Percentiles rank a stretch among this genome's conserved stretches.
Evolutionary conservation across 2,113 vertebrate species (phyloP).

Genomic region (Coturnix japonica): DNA sequence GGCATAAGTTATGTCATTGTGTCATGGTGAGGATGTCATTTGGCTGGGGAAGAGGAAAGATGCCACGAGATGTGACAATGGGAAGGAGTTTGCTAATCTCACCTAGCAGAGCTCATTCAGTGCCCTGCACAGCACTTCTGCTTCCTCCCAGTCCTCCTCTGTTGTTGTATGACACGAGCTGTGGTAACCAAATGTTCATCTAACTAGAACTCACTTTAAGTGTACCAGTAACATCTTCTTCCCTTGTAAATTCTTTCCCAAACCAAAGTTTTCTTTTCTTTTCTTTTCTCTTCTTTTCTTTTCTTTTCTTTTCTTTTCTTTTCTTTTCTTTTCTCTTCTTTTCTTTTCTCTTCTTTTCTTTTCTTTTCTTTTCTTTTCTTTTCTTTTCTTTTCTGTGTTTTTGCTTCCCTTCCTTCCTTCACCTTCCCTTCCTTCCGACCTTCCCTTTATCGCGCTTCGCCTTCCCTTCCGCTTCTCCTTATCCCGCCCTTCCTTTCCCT

Average conservation of each 20-base stretch:
- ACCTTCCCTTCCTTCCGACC: too few species aligned
- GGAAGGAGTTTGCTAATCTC: neutral
- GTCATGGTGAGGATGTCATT: accelerated
- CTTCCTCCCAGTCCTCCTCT: neutral
- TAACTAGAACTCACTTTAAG: neutral
- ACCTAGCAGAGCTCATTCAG: neutral
- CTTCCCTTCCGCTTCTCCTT: too few species aligned
- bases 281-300: neutral
- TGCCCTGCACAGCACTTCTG: accelerated
- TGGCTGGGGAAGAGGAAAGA: too few species aligned
- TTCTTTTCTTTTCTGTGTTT: too few species aligned
- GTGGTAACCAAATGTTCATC: neutral
- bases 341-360: too few species aligned
- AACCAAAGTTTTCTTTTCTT: neutral
- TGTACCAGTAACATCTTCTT: neutral
- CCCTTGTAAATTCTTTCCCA: neutral
- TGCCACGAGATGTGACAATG: neutral
- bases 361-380: too few species aligned
- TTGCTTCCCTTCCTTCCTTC: too few species aligned
- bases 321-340: too few species aligned
- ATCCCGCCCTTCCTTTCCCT: too few species aligned
- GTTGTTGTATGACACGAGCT: neutral
- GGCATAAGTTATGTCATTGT: accelerated
- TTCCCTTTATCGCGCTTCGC: too few species aligned
- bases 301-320: too few species aligned